Evolutionary conservation across 2,888 invertebrate species (phyloP), one percentile per base, ranked within the genome.

Genomic region (Keiferia lycopersicella): DNA sequence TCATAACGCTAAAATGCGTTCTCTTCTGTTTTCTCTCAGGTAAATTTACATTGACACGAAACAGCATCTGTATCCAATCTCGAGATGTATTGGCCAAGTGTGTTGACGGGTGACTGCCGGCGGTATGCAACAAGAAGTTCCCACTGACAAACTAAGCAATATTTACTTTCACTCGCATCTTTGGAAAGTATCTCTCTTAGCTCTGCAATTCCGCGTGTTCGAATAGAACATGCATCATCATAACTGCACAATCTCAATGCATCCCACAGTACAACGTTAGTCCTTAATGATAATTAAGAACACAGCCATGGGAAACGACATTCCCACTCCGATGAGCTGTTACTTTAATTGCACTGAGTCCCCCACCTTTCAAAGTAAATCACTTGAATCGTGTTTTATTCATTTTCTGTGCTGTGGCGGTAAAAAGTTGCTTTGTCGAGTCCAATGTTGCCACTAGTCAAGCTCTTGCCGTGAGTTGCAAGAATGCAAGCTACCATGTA

Each of bases 21-120:
- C 93, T 96, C 62, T 96, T 96, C 88, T 93, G 96, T 76, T 96
- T 96, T 80, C 95, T 96, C 71, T 95, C 95, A 78, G 96, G 96
- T 96, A 87, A 92, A 88, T 75, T 38, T 16, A 34, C n/a, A 48
- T 26, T 2, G 12, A 34, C 48, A 53, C 51, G 51, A 53, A 12
- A 14, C 51, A 51, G 51, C 51, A 53, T 53, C 26, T 53, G 51
- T 53, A 51, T 51, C 51, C 2, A 16, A 11, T 51, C 12, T 51
- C 2, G 26, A 26, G 26, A 26, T 26, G 26, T 26, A 26, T 26
- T 30, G 34, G 22, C 2, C 16, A 56, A 11, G 14, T 30, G 56
- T 34, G 34, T 16, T 26, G 56, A 56, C 12, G 16, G 56, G 30
- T 56, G 34, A 34, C 30, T 53, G 53, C 30, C 30, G n/a, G n/a